phyloP scores from a whole-genome alignment of 2,888 invertebrate genomes.

The Stictocephala bisonia region DNA sequence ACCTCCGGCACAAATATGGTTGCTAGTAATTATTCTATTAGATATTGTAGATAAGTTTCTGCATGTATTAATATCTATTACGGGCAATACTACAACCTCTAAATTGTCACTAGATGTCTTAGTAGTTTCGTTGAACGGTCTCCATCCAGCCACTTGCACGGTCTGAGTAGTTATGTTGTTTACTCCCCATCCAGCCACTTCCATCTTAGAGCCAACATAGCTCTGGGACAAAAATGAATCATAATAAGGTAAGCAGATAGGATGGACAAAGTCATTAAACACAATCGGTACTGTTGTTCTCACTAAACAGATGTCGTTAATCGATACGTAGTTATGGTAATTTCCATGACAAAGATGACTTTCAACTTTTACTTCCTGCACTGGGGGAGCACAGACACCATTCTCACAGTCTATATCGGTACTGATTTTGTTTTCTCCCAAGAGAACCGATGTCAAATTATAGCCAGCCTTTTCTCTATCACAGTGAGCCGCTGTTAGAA shows the following conservation, averaged over 20 bases:
- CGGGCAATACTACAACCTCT: no score
- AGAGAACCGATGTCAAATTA: neutral
- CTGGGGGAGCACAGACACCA: conserved; percentile 16
- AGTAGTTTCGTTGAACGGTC: neutral
- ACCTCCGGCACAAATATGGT: conserved; percentile 34
- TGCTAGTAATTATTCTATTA: neutral
- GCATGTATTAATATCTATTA: no score
- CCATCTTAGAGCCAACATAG: no score
- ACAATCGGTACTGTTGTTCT: neutral
- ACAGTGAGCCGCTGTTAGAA: no score
- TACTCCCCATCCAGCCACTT: no score
- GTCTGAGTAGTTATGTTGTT: neutral
- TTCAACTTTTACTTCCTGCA: conserved; percentile 5
- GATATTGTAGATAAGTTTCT: no score
- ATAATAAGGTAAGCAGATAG: conserved; percentile 12
- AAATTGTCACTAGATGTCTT: no score
- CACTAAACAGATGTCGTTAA: conserved; percentile 21
- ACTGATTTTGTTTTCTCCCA: conserved; percentile 33
- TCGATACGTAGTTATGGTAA: neutral
- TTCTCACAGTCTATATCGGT: conserved; percentile 31
- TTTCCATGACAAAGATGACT: neutral
- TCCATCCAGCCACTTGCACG: conserved; percentile 32
- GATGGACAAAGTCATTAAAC: conserved; percentile 16
- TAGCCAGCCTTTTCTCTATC: no score
- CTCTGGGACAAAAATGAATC: no score